Evolutionary conservation across 2,113 vertebrate species (phyloP), one percentile per base, ranked within the genome.

Genomic region (Boleophthalmus pectinirostris): DNA sequence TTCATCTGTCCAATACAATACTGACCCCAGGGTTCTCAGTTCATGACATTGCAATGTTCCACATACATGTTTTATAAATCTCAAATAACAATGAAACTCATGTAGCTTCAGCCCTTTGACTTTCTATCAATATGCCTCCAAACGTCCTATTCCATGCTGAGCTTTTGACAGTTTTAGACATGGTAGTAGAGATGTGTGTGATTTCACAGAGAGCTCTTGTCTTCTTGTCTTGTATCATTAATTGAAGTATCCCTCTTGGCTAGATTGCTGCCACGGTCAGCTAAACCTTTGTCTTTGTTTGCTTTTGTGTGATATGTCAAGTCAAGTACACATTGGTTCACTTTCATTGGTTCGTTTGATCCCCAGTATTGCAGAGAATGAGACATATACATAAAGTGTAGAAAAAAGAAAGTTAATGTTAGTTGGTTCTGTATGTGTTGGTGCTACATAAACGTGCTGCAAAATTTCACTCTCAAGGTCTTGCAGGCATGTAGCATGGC

Each of bases 211-310:
- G 14, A 35, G 15, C 7, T 18, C 14, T 35, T 18, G 58, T 18
- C 24, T 35, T 35, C 15, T 25, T 24, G 56, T 58, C 25, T 61
- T 61, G 58, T 61, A 9, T 18, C 3, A 58, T 23, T 14, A 33
- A 61, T 5, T 18, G 25, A 25, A 18, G 29, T 29, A 29, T 33
- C 16, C 18, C 58, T 33, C 25, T 47, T 47, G n/a, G 10, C 23
- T n/a, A 68, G 1, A 47, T 58, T 58, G 3, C 23, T 23, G 18
- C n/a, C 56, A 71, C 66, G 6, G 56, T 72, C 25, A 73, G 38
- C 25, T 5, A 70, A 70, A 79, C 51, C 58, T 60, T 70, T 3
- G 12, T 35, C 63, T 33, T 57, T 78, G 68, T 82, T 81, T 74
- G n/a, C 63, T 57, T 57, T 43, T 57, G 49, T 67, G 54, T 72